Percentiles rank a stretch among this genome's conserved stretches.
phyloP scores from a whole-genome alignment of 2,888 invertebrate genomes.

The Patella depressa region DNA sequence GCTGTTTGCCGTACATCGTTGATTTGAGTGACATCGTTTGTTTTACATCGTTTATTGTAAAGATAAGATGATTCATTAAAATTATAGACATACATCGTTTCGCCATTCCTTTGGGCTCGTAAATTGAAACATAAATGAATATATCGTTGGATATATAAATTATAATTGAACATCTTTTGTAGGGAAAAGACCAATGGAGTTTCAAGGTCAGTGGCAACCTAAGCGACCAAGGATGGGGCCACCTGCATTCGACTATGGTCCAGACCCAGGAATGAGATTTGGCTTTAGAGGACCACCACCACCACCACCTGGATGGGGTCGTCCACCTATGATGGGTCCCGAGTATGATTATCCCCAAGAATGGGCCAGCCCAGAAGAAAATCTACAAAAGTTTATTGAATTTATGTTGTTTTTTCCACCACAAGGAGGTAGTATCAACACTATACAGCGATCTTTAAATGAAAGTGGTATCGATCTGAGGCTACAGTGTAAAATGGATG shows the following conservation, averaged over 20 bases:
- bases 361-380: constrained; percentile 10
- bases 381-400: not conserved
- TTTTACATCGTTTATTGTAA: no score
- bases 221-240: constrained; percentile 4
- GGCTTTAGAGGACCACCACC: constrained; percentile 2
- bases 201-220: constrained; percentile 6
- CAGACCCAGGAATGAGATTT: constrained; percentile 3
- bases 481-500: not conserved
- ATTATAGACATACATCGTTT: no score
- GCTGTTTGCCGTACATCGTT: no score
- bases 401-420: constrained; percentile 3
- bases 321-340: not conserved
- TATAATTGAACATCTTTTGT: no score
- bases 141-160: no score
- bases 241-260: not conserved
- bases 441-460: not conserved
- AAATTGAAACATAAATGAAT: no score
- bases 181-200: constrained; percentile 5
- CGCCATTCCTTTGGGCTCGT: no score
- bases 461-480: not conserved
- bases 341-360: constrained; percentile 3
- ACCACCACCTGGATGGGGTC: not conserved
- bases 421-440: not conserved
- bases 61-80: no score
- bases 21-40: no score